Conservation (phyloP, 2,797 vertebrate species). For the Anniella stebbinsi region DNA sequence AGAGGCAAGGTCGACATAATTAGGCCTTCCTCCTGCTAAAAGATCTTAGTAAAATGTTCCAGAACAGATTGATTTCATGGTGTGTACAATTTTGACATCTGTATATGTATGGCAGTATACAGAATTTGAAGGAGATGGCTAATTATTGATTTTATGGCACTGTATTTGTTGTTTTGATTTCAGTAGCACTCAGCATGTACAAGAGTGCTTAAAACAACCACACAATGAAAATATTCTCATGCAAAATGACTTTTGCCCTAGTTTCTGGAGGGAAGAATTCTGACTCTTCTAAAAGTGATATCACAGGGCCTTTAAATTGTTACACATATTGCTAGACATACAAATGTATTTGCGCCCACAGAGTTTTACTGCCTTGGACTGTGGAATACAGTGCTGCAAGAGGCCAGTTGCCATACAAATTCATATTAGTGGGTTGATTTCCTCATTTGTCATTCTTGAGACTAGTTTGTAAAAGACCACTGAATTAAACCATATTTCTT, state of each 20-base stretch:
- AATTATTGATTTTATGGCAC: background rate
- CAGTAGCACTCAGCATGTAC: background rate
- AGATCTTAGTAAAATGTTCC: background rate
- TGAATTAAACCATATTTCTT: slow-evolving; percentile 34
- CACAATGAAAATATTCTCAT: background rate
- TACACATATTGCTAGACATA: background rate
- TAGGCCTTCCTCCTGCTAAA: background rate
- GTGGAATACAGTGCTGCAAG: background rate
- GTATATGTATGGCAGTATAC: background rate
- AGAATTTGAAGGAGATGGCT: background rate
- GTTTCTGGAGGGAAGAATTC: background rate
- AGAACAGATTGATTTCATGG: background rate
- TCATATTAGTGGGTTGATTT: slow-evolving; percentile 5
- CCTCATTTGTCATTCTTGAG: slow-evolving; percentile 40
- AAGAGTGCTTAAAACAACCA: background rate
- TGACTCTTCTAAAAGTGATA: background rate
- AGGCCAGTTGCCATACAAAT: background rate
- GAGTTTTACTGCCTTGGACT: background rate
- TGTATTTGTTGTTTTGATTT: background rate
- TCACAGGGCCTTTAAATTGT: background rate
- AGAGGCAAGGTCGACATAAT: background rate
- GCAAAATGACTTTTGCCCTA: background rate
- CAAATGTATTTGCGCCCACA: background rate
- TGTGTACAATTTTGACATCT: background rate
- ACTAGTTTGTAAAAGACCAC: slow-evolving; percentile 31